Percentiles rank a stretch among this genome's conserved stretches.
These are phyloP conservation scores for Etheostoma cragini DNA, from an alignment of 2,113 vertebrate species.

Conservation along the genomic window DNA sequence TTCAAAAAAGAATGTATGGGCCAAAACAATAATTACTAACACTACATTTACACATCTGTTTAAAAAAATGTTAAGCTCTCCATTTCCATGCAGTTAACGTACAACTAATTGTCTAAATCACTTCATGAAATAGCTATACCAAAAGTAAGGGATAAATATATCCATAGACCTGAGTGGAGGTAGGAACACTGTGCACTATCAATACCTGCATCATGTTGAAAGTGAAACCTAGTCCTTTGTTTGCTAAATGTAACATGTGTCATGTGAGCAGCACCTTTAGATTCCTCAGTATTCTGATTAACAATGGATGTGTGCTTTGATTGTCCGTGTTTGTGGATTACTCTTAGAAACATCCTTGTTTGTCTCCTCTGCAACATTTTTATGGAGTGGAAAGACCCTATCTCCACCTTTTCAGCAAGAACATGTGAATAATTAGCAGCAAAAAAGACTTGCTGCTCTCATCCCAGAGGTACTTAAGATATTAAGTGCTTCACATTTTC, in stretches of 20 bases:
- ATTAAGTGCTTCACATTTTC: constrained; percentile 51
- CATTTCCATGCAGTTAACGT: not conserved
- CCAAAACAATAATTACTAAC: too few species aligned
- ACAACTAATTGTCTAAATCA: not conserved
- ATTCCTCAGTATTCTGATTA: constrained; percentile 51
- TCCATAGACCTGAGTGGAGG: constrained; percentile 14
- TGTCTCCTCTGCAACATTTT: constrained; percentile 10
- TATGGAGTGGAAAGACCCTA: not conserved
- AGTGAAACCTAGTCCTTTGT: constrained; percentile 52
- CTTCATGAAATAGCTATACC: not conserved
- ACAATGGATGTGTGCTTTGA: not conserved
- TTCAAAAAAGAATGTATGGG: too few species aligned
- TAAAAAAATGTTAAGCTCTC: too few species aligned
- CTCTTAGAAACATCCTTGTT: constrained; percentile 18
- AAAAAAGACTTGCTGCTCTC: constrained; percentile 29
- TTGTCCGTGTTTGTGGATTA: constrained; percentile 48
- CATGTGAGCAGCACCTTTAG: constrained; percentile 40
- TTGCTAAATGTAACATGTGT: constrained; percentile 44
- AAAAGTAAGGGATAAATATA: not conserved
- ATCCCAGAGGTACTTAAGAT: constrained; percentile 40
- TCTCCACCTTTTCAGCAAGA: constrained; percentile 16
- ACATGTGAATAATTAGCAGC: constrained; percentile 44
- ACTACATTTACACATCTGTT: too few species aligned
- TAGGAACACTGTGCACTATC: constrained; percentile 41
- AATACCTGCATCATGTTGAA: constrained; percentile 58